A percentile compares a stretch with the other conserved stretches of the same genome.
These are phyloP conservation scores for Diachasmimorpha longicaudata DNA, from an alignment of 1,140 invertebrate species.

Conservation along the genomic window DNA sequence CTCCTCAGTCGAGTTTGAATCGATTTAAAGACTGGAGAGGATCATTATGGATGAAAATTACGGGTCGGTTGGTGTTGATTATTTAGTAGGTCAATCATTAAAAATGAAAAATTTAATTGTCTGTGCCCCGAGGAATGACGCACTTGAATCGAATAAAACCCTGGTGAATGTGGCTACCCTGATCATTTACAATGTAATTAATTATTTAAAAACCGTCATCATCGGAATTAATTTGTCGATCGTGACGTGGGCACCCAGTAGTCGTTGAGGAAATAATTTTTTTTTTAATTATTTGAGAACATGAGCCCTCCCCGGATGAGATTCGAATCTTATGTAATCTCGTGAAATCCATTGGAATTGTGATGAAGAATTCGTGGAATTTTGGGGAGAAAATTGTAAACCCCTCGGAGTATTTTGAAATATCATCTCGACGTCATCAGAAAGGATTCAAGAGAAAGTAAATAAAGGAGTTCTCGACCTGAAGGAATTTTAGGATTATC, in stretches of 20 bases:
- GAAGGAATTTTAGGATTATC: neutral
- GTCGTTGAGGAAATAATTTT: too few species aligned
- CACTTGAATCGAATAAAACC: too few species aligned
- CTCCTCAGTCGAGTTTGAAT: neutral
- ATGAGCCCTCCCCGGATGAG: too few species aligned
- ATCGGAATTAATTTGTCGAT: too few species aligned
- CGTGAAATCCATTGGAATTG: neutral
- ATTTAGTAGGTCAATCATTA: neutral
- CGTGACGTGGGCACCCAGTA: too few species aligned
- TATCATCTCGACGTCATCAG: neutral
- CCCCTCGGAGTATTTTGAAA: neutral
- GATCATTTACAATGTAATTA: too few species aligned
- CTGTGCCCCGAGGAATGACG: too few species aligned
- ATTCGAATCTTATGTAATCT: neutral
- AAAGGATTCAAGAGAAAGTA: too few species aligned
- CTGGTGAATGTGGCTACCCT: too few species aligned
- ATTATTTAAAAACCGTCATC: too few species aligned
- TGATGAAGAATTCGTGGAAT: neutral
- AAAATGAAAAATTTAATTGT: neutral
- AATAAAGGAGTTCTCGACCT: too few species aligned
- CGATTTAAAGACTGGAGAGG: neutral
- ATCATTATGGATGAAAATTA: constrained; percentile 8
- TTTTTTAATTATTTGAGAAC: too few species aligned
- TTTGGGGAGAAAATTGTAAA: neutral
- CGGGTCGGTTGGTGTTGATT: constrained; percentile 9